phyloP scores from a whole-genome alignment of 2,797 vertebrate genomes.

The Synanceia verrucosa region DNA sequence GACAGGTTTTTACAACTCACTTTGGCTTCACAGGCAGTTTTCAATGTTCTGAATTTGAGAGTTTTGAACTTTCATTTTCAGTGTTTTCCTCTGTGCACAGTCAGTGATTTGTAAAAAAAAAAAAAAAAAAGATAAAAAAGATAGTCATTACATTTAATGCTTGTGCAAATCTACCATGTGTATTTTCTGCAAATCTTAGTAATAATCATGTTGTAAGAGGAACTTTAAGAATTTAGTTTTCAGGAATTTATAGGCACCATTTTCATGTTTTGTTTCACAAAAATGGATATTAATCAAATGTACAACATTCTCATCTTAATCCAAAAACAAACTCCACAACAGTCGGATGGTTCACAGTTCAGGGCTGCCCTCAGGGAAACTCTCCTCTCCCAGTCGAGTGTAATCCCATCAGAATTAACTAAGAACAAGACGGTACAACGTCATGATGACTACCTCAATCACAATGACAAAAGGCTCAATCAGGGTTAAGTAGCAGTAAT shows the following conservation, averaged over 20 bases:
- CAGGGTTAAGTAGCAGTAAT: conserved; percentile 64
- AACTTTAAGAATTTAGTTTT: not conserved
- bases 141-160: not conserved
- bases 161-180: not conserved
- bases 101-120: not conserved
- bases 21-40: conserved; percentile 17
- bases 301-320: not conserved
- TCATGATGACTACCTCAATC: conserved; percentile 53
- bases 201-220: not conserved
- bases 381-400: conserved; percentile 6
- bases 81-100: not conserved
- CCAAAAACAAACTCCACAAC: conserved; percentile 28
- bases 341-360: conserved; percentile 20
- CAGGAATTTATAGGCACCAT: not conserved
- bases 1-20: conserved; percentile 42
- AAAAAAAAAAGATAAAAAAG: no score
- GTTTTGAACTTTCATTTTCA: no score
- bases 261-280: not conserved
- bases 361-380: conserved; percentile 32
- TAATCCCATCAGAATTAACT: conserved; percentile 55
- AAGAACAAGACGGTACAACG: conserved; percentile 43
- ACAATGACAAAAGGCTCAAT: conserved; percentile 69
- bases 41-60: not conserved
- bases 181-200: not conserved
- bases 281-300: not conserved